Base-by-base conservation (phyloP, 1,140 invertebrate species). In the Laodelphax striatellus region DNA sequence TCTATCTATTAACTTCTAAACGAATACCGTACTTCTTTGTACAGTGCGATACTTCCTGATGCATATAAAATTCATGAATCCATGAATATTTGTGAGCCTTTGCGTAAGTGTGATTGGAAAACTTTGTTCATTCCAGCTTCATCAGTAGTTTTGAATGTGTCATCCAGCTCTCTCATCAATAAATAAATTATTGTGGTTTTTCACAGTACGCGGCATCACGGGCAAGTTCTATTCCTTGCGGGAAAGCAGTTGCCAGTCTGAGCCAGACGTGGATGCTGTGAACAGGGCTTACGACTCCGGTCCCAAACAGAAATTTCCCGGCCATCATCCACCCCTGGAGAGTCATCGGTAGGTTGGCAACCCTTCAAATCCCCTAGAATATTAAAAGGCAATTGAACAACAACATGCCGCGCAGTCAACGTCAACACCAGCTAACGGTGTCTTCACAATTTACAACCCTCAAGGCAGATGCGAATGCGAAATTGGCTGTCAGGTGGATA, bases 211-310 rank as follows among this genome's bases (percentile, higher is more conserved):
- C 22, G 60, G 55, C 43, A 60, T 64, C 16, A 64, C 63, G 1
- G 63, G 59, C 11, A 66, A 66, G 54, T 66, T 66, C 54, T 61
- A 66, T 56, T 57, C 61, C n/a, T 19, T 53, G 16, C 55, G 61
- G 22, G 61, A 64, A n/a, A 52, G 53, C 42, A 42, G 31, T 16
- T 58, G 42, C 28, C 11, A 53, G 38, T 16, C 57, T 17, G 57
- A 58, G 34, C 42, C 52, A 13, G 46, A 56, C 24, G 50, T 64
- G 14, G 58, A 63, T 28, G 61, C 55, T 17, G 57, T 60, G 1
- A 52, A 56, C 41, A 54, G 22, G 13, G 58, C 58, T 11, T 62
- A 62, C 38, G 61, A 61, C 16, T 16, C n/a, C 2, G 58, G 56
- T 1, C 65, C 65, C 6, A 60, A 57, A 50, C 31, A 63, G 31